Base-by-base conservation (phyloP, 2,113 vertebrate species). In the Ceyx margarethae region DNA sequence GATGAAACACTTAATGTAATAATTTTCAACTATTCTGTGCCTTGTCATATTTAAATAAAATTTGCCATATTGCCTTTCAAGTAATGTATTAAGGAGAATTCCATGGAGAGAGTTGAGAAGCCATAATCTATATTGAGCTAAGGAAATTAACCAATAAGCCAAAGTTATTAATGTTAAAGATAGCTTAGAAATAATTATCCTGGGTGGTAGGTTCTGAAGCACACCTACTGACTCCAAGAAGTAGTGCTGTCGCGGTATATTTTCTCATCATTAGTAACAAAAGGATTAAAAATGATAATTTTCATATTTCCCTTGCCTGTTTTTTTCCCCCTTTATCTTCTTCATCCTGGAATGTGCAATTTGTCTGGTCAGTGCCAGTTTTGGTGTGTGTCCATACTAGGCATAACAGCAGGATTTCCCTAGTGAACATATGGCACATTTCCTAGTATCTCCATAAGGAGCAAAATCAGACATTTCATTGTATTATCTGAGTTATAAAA, bases 361-460 rank as follows among this genome's bases (percentile, higher is more conserved):
- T 57, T 81, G n/a, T 57, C 9, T 33, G 83, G 83, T 79, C 81
- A 65, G 42, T 90, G 90, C 83, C 86, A 91, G 61, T 68, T 90
- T 89, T 53, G 11, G 4, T 69, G 5, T 33, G 50, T 84, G 89
- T 76, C 83, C 81, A 29, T 48, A 25, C 23, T 46, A 35, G 74
- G 54, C 45, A 57, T 50, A 81, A 81, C 93, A 93, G 92, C 76
- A 87, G 83, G 94, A 78, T 64, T 90, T 90, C 66, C 73, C 23
- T 15, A 64, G 18, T 79, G 83, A 90, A 84, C 92, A 94, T 93
- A 95, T 89, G 92, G 93, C 74, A 46, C 28, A 46, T 89, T 90
- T 94, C 85, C 65, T 87, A 40, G 5, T 74, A n/a, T 64, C 40
- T 48, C 22, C 60, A n/a, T 77, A 43, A 69, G 48, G 45, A 93